Evolutionary conservation across 2,797 vertebrate genomes (phyloP).

Genomic region (Neosilurus hyrtlii): DNA sequence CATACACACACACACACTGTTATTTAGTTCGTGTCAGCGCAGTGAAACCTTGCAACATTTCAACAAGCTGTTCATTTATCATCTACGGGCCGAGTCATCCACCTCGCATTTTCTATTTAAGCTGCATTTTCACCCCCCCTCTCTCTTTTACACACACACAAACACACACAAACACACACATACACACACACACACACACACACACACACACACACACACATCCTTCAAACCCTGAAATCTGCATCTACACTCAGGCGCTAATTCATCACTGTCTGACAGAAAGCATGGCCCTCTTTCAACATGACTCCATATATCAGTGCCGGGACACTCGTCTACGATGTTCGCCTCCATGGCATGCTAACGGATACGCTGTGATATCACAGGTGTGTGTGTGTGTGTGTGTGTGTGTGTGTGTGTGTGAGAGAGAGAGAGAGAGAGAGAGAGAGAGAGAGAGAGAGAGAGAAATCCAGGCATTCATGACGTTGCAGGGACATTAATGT

Average conservation of each 20-base stretch:
- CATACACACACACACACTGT: conserved; percentile 9
- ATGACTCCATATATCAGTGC: conserved; percentile 25
- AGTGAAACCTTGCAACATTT: conserved; percentile 30
- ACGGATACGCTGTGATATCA: conserved; percentile 14
- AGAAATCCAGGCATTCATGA: too few species aligned
- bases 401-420: conserved; percentile 2
- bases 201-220: background rate
- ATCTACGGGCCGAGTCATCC: conserved; percentile 13
- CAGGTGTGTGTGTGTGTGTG: background rate
- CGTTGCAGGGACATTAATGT: too few species aligned
- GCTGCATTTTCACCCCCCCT: conserved; percentile 4
- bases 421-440: too few species aligned
- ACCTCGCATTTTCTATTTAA: conserved; percentile 7
- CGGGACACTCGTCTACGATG: conserved; percentile 16
- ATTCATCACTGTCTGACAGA: conserved; percentile 47
- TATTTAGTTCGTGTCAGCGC: conserved; percentile 26
- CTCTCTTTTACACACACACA: too few species aligned
- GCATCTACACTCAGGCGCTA: conserved; percentile 12
- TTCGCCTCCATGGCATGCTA: conserved; percentile 18
- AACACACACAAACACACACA: background rate
- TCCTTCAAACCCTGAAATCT: conserved; percentile 30
- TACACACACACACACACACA: conserved; percentile 3
- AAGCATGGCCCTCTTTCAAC: conserved; percentile 32
- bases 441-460: too few species aligned
- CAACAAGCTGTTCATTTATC: conserved; percentile 27